Evolutionary conservation across 2,888 invertebrate species (phyloP).

Genomic region (Iphiclides podalirius): DNA sequence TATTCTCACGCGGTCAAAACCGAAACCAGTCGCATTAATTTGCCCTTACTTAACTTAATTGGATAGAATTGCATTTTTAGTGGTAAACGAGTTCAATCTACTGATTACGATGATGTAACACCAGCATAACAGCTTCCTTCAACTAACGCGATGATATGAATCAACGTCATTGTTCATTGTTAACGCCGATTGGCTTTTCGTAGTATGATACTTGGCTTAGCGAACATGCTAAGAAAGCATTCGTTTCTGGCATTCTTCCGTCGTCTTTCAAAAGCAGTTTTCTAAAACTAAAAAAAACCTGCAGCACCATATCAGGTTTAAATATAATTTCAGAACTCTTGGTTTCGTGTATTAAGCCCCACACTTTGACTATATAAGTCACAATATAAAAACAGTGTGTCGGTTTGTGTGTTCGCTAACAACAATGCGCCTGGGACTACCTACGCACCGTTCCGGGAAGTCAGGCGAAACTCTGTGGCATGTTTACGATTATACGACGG

Average conservation of each 20-base stretch:
- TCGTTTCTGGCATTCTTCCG: too few species aligned
- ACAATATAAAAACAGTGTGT: conserved; percentile 23
- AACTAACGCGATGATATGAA: conserved; percentile 21
- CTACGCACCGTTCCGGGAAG: conserved; percentile 69
- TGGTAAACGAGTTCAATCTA: conserved; percentile 23
- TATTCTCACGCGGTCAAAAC: not conserved
- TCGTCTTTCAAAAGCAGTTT: too few species aligned
- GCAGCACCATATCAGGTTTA: too few species aligned
- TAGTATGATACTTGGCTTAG: conserved; percentile 10
- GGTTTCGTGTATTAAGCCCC: too few species aligned
- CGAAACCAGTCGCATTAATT: conserved; percentile 16
- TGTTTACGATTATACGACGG: conserved; percentile 66
- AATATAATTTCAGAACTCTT: too few species aligned
- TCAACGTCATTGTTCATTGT: conserved; percentile 26
- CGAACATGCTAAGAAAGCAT: too few species aligned
- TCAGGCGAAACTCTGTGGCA: conserved; percentile 52
- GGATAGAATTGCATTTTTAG: conserved; percentile 25
- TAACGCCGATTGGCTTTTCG: conserved; percentile 5
- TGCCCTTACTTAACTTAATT: conserved; percentile 22
- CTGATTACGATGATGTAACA: conserved; percentile 16
- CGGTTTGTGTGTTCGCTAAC: conserved; percentile 32
- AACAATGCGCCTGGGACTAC: conserved; percentile 52
- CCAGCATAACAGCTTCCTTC: conserved; percentile 20
- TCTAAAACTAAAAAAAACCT: too few species aligned
- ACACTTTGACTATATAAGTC: conserved; percentile 20